Evolutionary conservation across 2,888 invertebrate genomes (phyloP), one percentile per base, ranked within the genome.

Genomic region (Cerastis leucographa): DNA sequence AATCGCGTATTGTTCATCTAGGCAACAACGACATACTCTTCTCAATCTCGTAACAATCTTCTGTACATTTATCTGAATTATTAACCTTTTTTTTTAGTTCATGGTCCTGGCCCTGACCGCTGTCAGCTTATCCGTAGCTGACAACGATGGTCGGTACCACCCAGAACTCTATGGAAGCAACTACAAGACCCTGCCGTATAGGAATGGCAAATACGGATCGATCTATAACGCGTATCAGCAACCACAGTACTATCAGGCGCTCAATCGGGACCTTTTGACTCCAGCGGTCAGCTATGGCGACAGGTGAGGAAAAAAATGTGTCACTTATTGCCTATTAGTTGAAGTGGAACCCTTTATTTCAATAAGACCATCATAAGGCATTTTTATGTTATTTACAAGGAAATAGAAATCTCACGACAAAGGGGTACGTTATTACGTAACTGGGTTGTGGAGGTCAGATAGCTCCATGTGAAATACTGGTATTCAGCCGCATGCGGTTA

Each of bases 121-220:
- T 71, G 78, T 94, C 78, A 87, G 88, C 85, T 88, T 91, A 80
- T 91, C 91, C 71, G 72, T 69, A 40, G 94, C 95, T 88, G 91
- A 93, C 67, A 93, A 96, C 51, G 94, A 96, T 78, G 97, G 97
- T 0, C 93, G 94, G 69, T 97, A 97, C 89, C 95, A 92, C 8
- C 95, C 97, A 64, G 92, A 92, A 54, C 65, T 87, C 35, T 92
- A 95, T 71, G 92, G 94, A 46, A 84, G 85, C 17, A 80, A 78
- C 8, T 91, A 89, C 79, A 84, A 83, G 73, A 87, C 85, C 90
- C 89, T 92, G 76, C 56, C 81, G 12, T 88, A 91, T 73, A 91
- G 85, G 51, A 92, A 93, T 82, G 87, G 92, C 89, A 93, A 93
- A 89, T 92, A 91, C 74, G 87, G 86, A 62, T 91, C 94, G 51